A percentile compares a stretch with the other conserved stretches of the same genome.
Conservation (phyloP, 2,797 vertebrate genomes). For the Petrocephalus schoutedeni region DNA sequence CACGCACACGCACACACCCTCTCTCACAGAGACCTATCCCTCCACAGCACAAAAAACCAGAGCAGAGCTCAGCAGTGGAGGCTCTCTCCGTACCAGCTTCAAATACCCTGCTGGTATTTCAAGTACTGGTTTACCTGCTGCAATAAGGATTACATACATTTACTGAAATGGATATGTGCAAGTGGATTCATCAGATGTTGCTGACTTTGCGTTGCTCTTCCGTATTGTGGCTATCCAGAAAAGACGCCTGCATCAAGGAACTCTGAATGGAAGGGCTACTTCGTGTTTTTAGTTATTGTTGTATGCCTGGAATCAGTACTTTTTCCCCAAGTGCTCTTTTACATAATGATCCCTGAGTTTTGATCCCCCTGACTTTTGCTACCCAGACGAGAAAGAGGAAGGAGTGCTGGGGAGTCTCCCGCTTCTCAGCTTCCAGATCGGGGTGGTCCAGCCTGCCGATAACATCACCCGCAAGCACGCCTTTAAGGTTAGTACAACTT, state of each 20-base stretch:
- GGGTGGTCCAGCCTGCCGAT: slow-evolving; percentile 70
- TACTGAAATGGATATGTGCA: slow-evolving; percentile 54
- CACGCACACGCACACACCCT: background rate
- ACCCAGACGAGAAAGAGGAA: slow-evolving; percentile 87
- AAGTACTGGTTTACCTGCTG: slow-evolving; percentile 19
- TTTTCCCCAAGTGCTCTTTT: background rate
- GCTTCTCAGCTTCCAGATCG: slow-evolving; percentile 82
- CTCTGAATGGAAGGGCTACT: slow-evolving; percentile 18
- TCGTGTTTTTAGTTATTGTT: background rate
- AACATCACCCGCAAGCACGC: slow-evolving; percentile 87
- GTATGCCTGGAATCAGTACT: background rate
- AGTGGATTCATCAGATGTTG: slow-evolving; percentile 44
- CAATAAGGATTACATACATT: slow-evolving; percentile 16
- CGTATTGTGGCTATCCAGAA: background rate
- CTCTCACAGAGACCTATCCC: slow-evolving; percentile 8
- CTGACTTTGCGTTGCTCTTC: slow-evolving; percentile 17
- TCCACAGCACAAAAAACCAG: background rate
- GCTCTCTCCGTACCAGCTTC: slow-evolving; percentile 10
- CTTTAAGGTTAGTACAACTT: slow-evolving; percentile 79
- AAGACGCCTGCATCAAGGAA: background rate
- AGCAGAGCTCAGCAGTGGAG: background rate
- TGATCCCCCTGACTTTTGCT: slow-evolving; percentile 11
- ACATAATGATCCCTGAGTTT: background rate
- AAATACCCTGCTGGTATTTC: slow-evolving; percentile 38
- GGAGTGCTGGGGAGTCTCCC: slow-evolving; percentile 83